Evolutionary conservation across 2,888 invertebrate genomes (phyloP), one percentile per base, ranked within the genome.

Genomic region (Heliconius ismenius): DNA sequence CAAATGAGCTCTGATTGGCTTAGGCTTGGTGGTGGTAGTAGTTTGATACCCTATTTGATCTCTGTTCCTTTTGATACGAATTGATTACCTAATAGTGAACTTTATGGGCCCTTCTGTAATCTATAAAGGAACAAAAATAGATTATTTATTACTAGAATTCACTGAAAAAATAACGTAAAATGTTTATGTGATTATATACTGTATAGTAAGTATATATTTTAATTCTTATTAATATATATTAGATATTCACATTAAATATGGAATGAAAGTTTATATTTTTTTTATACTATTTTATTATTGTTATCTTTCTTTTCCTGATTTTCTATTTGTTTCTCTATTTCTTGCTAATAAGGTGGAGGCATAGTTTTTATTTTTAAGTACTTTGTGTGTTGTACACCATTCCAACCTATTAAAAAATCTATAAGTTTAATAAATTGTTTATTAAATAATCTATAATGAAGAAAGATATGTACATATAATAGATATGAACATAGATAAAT

Each of bases 11-110:
- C 49, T 79, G 75, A 68, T 75, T 69, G 64, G 36, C 49, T 74
- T n/a, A 13, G 28, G 64, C 43, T 6, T 58, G 49, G 49, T 49
- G 18, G 21, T 49, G 32, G 32, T 32, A 32, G 32, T 32, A 32
- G n/a, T 43, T 43, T 69, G 73, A 76, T 63, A 43, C 54, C 68
- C 73, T 64, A 54, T 64, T 64, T 75, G 67, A 74, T 65, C 65
- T 77, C n/a, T 70, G 36, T 24, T 70, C n/a, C 15, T 4, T 58
- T 70, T 54, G 58, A 9, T 58, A 18, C 18, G 11, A 13, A 43
- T 67, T 24, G 39, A 67, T 43, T 67, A 58, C n/a, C 58, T n/a
- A 43, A 67, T 67, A 9, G 67, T 15, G 32, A 36, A n/a, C 15
- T 39, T n/a, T 62, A 62, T 62, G 18, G 62, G 32, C 65, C n/a